phyloP scores from a whole-genome alignment of 2,888 invertebrate genomes.

The Gibbula magus region DNA sequence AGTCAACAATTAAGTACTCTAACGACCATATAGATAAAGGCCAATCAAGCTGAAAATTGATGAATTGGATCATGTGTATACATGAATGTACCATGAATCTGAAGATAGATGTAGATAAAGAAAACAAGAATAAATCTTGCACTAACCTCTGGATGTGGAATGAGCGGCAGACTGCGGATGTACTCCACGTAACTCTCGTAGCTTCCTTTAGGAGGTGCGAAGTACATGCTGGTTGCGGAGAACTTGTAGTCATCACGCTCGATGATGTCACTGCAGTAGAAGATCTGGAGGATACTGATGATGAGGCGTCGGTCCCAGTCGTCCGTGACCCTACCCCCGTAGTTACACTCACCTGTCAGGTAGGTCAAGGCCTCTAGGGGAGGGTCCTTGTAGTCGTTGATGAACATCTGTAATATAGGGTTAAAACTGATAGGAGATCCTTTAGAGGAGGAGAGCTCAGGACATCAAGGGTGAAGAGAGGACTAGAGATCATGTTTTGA shows the following conservation, averaged over 20 bases:
- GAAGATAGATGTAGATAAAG: too few species aligned
- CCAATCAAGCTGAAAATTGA: too few species aligned
- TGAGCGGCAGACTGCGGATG: slow-evolving; percentile 71
- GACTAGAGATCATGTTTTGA: too few species aligned
- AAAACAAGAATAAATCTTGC: background rate
- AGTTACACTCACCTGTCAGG: slow-evolving; percentile 75
- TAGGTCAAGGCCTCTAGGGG: slow-evolving; percentile 74
- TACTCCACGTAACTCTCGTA: slow-evolving; percentile 71
- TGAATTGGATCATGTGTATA: too few species aligned
- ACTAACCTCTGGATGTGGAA: slow-evolving; percentile 72
- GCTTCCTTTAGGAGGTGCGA: slow-evolving; percentile 66
- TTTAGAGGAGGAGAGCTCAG: too few species aligned
- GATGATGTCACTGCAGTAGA: slow-evolving; percentile 68
- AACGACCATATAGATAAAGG: too few species aligned
- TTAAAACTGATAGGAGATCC: too few species aligned
- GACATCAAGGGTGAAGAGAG: too few species aligned
- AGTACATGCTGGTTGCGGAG: slow-evolving; percentile 70
- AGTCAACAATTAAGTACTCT: too few species aligned
- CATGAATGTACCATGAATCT: too few species aligned
- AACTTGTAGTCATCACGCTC: slow-evolving; percentile 65
- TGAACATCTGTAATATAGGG: slow-evolving; percentile 72
- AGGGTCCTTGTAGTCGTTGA: slow-evolving; percentile 73
- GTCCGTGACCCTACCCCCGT: slow-evolving; percentile 75
- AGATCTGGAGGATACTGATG: slow-evolving; percentile 68
- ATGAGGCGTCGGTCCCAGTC: slow-evolving; percentile 73